phyloP scores from a whole-genome alignment of 2,113 vertebrate species.

The Oryzias javanicus region DNA sequence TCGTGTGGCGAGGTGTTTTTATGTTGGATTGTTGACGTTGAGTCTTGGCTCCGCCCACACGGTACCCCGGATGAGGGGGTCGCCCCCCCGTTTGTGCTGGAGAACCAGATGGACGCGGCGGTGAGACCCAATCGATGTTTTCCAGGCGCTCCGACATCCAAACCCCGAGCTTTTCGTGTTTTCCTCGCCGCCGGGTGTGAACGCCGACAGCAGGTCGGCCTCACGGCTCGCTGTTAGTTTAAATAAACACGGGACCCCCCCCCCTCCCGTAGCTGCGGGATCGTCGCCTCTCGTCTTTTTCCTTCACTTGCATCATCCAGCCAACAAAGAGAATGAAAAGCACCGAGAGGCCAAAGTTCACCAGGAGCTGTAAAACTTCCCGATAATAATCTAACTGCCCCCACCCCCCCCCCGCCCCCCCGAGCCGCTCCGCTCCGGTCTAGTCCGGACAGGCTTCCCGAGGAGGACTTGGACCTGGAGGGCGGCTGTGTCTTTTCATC shows the following conservation, averaged over 20 bases:
- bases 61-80: too few relatives aligned
- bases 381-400: constrained; percentile 19
- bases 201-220: constrained; percentile 60
- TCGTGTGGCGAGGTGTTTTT: too few relatives aligned
- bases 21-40: too few relatives aligned
- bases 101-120: background rate
- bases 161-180: constrained; percentile 27
- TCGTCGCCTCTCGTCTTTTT: background rate
- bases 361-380: background rate
- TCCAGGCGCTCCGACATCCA: constrained; percentile 31
- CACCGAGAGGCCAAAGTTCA: constrained; percentile 18
- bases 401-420: background rate
- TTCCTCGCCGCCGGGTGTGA: constrained; percentile 41
- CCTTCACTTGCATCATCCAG: background rate
- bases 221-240: constrained; percentile 51
- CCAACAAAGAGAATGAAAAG: background rate
- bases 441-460: constrained; percentile 30
- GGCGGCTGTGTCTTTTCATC: background rate
- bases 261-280: background rate
- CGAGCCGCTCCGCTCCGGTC: constrained; percentile 21
- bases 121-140: constrained; percentile 15
- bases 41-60: too few relatives aligned
- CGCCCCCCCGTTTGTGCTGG: background rate
- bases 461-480: too few relatives aligned
- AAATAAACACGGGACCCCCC: constrained; percentile 43